phyloP scores from a whole-genome alignment of 2,797 vertebrate species.

The Phataginus tricuspis region DNA sequence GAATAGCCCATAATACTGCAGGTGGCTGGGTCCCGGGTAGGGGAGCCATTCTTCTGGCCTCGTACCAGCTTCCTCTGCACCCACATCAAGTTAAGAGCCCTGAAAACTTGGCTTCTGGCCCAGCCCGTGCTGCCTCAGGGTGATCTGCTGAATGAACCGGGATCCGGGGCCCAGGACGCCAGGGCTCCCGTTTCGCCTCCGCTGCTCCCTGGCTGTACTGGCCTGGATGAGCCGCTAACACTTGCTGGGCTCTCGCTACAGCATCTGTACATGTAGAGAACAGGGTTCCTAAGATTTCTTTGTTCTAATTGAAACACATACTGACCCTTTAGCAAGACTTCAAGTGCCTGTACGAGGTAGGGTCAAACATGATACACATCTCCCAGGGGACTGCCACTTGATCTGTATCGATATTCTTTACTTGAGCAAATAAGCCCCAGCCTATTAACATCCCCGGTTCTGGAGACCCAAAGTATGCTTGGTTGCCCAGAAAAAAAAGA shows the following conservation, averaged over 20 bases:
- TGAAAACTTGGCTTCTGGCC: background rate
- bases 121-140: rapidly evolving
- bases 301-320: rapidly evolving
- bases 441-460: too few species aligned
- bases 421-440: background rate
- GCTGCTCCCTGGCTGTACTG: background rate
- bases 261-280: too few species aligned
- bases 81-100: background rate
- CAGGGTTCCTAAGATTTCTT: background rate
- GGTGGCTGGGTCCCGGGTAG: rapidly evolving
- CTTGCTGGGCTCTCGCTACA: background rate
- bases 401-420: too few species aligned
- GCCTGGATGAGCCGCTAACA: background rate
- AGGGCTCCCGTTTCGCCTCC: background rate
- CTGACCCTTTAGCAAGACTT: background rate
- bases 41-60: too few species aligned
- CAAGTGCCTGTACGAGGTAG: background rate
- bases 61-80: background rate
- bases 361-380: too few species aligned
- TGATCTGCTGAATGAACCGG: background rate
- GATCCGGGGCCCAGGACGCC: background rate
- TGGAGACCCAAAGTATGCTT: background rate
- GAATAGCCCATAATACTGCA: rapidly evolving
- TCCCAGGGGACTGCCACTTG: background rate
- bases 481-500: background rate